A percentile compares a stretch with the other conserved stretches of the same genome.
Evolutionary conservation across 2,888 invertebrate genomes (phyloP).

Genomic region (Tyria jacobaeae): DNA sequence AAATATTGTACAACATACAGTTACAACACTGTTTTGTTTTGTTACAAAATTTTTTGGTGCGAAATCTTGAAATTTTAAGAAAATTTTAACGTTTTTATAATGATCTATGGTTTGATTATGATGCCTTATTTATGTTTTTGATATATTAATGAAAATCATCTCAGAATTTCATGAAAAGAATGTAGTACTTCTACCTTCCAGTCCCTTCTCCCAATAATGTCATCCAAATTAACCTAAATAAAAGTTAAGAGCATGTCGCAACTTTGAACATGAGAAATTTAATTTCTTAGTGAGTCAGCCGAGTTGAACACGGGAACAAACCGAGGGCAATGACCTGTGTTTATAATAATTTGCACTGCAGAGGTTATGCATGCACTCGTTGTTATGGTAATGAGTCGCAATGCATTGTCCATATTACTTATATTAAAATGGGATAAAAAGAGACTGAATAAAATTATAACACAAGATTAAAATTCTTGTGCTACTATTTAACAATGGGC

Average conservation of each 20-base stretch:
- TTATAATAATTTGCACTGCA: constrained; percentile 51
- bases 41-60: neutral
- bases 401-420: constrained; percentile 12
- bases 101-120: too few relatives aligned
- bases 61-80: neutral
- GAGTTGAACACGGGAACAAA: neutral
- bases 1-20: constrained; percentile 1
- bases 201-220: constrained; percentile 3
- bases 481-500: too few relatives aligned
- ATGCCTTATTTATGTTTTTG: too few relatives aligned
- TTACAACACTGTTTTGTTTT: too few relatives aligned
- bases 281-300: constrained; percentile 6
- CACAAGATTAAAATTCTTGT: too few relatives aligned
- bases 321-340: constrained; percentile 27
- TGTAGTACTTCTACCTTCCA: neutral
- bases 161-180: neutral
- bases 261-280: constrained; percentile 12
- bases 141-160: neutral
- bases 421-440: constrained; percentile 3
- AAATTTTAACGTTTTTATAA: too few relatives aligned
- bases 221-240: constrained; percentile 43
- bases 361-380: constrained; percentile 49
- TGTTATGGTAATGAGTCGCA: constrained; percentile 43
- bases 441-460: neutral
- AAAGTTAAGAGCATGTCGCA: constrained; percentile 22